These are phyloP conservation scores for Oenanthe melanoleuca DNA, from an alignment of 2,113 vertebrate genomes.

Conservation along the genomic window DNA sequence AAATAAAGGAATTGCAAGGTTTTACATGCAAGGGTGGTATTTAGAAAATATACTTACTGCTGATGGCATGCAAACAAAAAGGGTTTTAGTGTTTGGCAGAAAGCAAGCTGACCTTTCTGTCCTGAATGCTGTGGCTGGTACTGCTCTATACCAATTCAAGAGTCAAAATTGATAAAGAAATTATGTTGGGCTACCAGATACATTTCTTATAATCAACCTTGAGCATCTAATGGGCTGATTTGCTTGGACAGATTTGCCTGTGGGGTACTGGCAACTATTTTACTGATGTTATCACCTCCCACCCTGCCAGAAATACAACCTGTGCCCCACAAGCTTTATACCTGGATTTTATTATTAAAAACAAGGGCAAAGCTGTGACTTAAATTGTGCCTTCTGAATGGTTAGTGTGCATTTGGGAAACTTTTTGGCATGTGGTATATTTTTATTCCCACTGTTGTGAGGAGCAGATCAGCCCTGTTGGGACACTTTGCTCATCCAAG, in stretches of 20 bases:
- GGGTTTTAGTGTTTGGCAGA: not conserved
- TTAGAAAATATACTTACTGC: not conserved
- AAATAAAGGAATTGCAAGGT: not conserved
- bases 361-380: not conserved
- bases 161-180: not conserved
- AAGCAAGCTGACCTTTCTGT: not conserved
- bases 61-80: not conserved
- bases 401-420: not conserved
- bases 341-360: not conserved
- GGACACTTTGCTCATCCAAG: not conserved
- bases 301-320: not conserved
- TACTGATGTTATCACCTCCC: not conserved
- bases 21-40: not conserved
- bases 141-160: not conserved
- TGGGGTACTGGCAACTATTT: not conserved
- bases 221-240: not conserved
- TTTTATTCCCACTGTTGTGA: not conserved
- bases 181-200: not conserved
- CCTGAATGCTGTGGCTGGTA: not conserved
- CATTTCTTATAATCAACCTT: not conserved
- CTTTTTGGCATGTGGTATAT: not conserved
- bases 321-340: not conserved
- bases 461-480: not conserved
- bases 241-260: not conserved
- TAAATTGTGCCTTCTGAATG: rapidly evolving